Conservation (phyloP, 2,888 invertebrate genomes). For the Lucinisca nassula region DNA sequence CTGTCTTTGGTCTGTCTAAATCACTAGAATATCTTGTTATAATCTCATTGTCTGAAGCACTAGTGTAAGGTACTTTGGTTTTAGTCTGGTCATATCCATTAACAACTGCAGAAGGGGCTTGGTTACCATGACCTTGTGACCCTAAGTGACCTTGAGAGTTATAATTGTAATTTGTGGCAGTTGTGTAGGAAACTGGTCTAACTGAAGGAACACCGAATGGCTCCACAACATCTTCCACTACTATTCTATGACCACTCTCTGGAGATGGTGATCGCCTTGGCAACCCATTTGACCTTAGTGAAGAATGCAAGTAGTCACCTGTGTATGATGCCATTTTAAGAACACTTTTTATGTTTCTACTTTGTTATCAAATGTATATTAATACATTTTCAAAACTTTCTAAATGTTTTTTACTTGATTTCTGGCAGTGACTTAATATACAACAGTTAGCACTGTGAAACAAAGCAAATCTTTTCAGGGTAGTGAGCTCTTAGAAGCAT, state of each 20-base stretch:
- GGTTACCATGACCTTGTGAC: slow-evolving; percentile 39
- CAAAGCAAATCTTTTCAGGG: too few species aligned
- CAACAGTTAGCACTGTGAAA: too few species aligned
- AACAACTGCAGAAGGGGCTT: not conserved
- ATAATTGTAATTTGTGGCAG: not conserved
- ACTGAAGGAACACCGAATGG: slow-evolving; percentile 42
- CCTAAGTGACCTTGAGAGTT: slow-evolving; percentile 28
- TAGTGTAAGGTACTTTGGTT: not conserved
- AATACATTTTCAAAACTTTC: too few species aligned
- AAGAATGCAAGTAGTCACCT: not conserved
- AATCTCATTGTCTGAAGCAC: not conserved
- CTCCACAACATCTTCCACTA: slow-evolving; percentile 62
- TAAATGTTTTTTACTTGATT: too few species aligned
- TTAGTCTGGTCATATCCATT: slow-evolving; percentile 28
- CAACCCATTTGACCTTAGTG: not conserved
- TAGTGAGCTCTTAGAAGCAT: too few species aligned
- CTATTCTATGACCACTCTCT: slow-evolving; percentile 5
- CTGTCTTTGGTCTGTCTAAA: slow-evolving; percentile 9
- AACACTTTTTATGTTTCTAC: too few species aligned
- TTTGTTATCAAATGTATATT: too few species aligned
- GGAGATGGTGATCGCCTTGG: not conserved
- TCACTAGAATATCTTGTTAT: slow-evolving; percentile 34
- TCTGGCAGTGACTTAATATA: too few species aligned
- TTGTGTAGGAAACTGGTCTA: not conserved
- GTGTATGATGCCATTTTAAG: not conserved